These are phyloP conservation scores for Panopea generosa DNA, from an alignment of 2,888 invertebrate species.

Conservation along the genomic window DNA sequence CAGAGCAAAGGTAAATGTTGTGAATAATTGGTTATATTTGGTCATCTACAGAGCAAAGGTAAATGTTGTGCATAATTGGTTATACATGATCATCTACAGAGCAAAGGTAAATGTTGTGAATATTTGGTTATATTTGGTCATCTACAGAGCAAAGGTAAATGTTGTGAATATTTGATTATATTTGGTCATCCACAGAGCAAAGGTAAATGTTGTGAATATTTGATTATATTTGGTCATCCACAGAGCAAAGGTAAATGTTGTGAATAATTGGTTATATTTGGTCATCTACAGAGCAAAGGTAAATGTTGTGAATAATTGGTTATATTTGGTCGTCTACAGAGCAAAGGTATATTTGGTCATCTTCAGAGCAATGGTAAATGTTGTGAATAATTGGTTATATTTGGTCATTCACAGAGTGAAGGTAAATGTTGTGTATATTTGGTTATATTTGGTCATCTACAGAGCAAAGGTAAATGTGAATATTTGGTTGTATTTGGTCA, in stretches of 20 bases:
- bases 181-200: constrained; percentile 93
- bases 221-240: constrained; percentile 96
- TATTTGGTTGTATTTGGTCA: constrained; percentile 96
- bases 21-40: constrained; percentile 95
- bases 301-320: constrained; percentile 89
- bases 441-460: constrained; percentile 95
- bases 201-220: constrained; percentile 87
- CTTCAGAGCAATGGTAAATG: constrained; percentile 89
- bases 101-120: constrained; percentile 88
- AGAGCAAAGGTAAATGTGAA: constrained; percentile 89
- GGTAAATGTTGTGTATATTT: too few relatives aligned
- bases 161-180: too few relatives aligned
- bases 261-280: constrained; percentile 96
- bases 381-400: constrained; percentile 95
- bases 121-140: constrained; percentile 96
- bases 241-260: constrained; percentile 88
- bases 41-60: constrained; percentile 92
- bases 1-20: constrained; percentile 88
- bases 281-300: constrained; percentile 92
- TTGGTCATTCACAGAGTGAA: constrained; percentile 93
- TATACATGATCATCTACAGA: constrained; percentile 94
- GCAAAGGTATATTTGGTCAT: constrained; percentile 95
- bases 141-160: constrained; percentile 89
- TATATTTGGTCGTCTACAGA: constrained; percentile 94
- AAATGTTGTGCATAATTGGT: too few relatives aligned